Conservation (phyloP, 2,797 vertebrate genomes). For the Harpagifer antarcticus region DNA sequence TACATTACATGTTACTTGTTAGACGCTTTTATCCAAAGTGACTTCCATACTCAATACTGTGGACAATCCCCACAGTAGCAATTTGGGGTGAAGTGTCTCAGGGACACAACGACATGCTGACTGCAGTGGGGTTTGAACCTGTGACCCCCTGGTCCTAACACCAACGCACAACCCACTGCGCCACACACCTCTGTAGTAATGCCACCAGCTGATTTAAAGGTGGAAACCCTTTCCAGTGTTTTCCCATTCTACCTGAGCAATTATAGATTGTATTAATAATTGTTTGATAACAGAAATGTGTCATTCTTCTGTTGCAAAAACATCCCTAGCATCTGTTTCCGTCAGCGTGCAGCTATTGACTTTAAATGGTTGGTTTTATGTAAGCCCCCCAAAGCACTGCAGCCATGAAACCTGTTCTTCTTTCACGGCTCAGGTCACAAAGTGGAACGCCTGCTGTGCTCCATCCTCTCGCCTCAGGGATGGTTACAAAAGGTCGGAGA, state of each 20-base stretch:
- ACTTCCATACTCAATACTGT: too few relatives aligned
- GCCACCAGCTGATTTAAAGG: not conserved
- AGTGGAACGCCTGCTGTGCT: constrained; percentile 38
- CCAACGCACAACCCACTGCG: too few relatives aligned
- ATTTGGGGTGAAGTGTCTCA: too few relatives aligned
- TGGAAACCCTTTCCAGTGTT: not conserved
- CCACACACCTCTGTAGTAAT: too few relatives aligned
- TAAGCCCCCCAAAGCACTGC: not conserved
- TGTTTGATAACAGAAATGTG: not conserved
- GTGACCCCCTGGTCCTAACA: too few relatives aligned
- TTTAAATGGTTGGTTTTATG: constrained; percentile 24
- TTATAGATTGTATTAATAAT: not conserved
- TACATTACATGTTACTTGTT: too few relatives aligned
- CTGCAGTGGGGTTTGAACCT: too few relatives aligned
- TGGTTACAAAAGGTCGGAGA: constrained; percentile 43
- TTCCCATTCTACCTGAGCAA: not conserved
- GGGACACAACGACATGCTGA: too few relatives aligned
- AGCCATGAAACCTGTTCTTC: constrained; percentile 9
- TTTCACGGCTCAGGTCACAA: constrained; percentile 42
- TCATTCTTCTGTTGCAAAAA: not conserved
- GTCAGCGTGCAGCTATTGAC: not conserved
- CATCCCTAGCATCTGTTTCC: not conserved
- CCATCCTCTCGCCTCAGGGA: constrained; percentile 40
- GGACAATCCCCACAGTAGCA: too few relatives aligned
- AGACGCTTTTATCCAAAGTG: too few relatives aligned